Evolutionary conservation across 2,888 invertebrate species (phyloP).

Genomic region (Eupithecia vulgata): DNA sequence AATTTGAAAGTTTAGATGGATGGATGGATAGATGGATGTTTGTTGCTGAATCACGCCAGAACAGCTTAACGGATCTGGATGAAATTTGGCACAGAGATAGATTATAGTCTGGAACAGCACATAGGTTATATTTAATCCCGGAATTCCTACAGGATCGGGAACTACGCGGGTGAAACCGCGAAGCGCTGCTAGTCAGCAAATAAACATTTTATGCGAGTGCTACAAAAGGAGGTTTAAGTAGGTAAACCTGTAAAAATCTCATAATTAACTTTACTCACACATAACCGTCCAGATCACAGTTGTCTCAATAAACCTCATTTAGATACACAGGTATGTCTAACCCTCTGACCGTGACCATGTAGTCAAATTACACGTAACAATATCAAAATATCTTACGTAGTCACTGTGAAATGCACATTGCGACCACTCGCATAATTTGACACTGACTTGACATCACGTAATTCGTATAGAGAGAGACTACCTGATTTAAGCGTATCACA

Average conservation of each 20-base stretch:
- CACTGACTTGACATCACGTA: background rate
- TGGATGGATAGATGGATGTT: too few relatives aligned
- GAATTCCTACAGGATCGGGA: too few relatives aligned
- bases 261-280: background rate
- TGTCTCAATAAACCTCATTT: background rate
- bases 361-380: slow-evolving; percentile 16
- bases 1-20: too few relatives aligned
- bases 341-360: slow-evolving; percentile 14
- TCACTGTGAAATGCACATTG: slow-evolving; percentile 1
- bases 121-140: too few relatives aligned
- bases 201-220: background rate
- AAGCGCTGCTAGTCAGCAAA: too few relatives aligned
- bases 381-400: slow-evolving; percentile 1
- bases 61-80: too few relatives aligned
- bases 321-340: background rate
- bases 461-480: background rate
- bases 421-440: slow-evolving; percentile 1
- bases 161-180: too few relatives aligned
- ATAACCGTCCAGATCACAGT: background rate
- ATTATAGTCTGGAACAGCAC: too few relatives aligned
- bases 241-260: background rate
- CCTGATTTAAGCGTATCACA: too few relatives aligned
- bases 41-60: too few relatives aligned
- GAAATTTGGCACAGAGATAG: too few relatives aligned
- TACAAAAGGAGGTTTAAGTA: background rate